Base-by-base conservation (phyloP, 2,888 invertebrate species). In the Habroteleia sp. region DNA sequence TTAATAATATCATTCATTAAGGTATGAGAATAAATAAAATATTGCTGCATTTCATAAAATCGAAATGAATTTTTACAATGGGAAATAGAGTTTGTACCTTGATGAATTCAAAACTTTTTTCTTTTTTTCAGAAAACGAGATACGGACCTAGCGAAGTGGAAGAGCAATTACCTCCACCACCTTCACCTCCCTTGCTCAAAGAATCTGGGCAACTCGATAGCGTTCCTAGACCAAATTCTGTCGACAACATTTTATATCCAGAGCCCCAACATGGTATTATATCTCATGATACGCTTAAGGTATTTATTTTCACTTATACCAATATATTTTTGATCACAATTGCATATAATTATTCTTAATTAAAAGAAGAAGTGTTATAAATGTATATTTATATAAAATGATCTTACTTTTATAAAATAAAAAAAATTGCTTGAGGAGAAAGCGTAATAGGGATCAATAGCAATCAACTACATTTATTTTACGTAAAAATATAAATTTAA, bases 91-190 rank as follows among this genome's bases (percentile, higher is more conserved):
- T 62, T 62, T 68, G 54, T 48, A 48, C 54, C 46, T 66, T 71
- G 56, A 42, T 54, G 52, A 74, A 72, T 74, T 76, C 68, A 56
- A 71, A 74, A 66, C 17, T 66, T 33, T 65, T 72, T 29, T 71
- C 77, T 56, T 65, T 63, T 50, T 89, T 89, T 13, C 88, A 91
- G 91, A 91, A 91, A 85, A 88, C 90, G 39, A 90, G 90, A 60
- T 91, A 90, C 82, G 86, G 86, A 35, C 87, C 82, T 85, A 85
- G 48, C 87, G 85, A 82, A 44, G 90, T 90, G 66, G 91, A 91
- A 63, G 90, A 90, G 78, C 89, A 90, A 82, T 89, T 90, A 42
- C 90, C 90, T 23, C 90, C 90, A 1, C 90, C 90, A 17, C 90
- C 91, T n/a, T 91, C 91, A 20, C 91, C 91, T 13, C 89, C 88